Conservation (phyloP, 2,888 invertebrate genomes). For the Heliconius ismenius region DNA sequence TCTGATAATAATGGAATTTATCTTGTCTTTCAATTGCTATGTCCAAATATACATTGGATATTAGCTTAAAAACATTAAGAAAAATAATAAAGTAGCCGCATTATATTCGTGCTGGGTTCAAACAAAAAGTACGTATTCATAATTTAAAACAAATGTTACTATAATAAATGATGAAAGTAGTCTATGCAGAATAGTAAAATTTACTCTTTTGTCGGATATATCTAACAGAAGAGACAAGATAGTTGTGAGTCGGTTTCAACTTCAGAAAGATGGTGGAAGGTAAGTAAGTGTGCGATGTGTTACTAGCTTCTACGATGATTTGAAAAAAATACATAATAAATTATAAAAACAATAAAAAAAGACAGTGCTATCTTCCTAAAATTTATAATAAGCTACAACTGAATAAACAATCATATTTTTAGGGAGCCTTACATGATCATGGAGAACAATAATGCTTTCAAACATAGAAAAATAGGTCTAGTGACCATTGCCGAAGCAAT, state of each 20-base stretch:
- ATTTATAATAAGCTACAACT: too few species aligned
- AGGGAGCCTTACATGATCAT: constrained; percentile 74
- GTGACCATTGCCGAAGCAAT: constrained; percentile 84
- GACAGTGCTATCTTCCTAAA: too few species aligned
- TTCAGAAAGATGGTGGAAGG: background rate
- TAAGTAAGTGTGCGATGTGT: background rate
- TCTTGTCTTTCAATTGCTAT: background rate
- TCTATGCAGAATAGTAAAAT: too few species aligned
- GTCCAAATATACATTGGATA: background rate
- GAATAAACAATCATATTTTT: constrained; percentile 23
- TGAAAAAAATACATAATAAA: too few species aligned
- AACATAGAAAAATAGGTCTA: constrained; percentile 71
- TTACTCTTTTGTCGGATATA: too few species aligned
- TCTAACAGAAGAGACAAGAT: background rate
- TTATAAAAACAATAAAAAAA: too few species aligned
- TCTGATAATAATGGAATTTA: constrained; percentile 3
- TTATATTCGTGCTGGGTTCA: background rate
- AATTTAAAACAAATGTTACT: too few species aligned
- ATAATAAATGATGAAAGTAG: too few species aligned
- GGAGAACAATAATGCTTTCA: constrained; percentile 59
- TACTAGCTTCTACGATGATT: too few species aligned
- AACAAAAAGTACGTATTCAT: background rate
- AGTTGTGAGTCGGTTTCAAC: background rate
- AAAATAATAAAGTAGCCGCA: background rate
- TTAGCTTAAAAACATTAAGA: background rate